Evolutionary conservation across 2,797 vertebrate species (phyloP).

Genomic region (Oreochromis mossambicus): DNA sequence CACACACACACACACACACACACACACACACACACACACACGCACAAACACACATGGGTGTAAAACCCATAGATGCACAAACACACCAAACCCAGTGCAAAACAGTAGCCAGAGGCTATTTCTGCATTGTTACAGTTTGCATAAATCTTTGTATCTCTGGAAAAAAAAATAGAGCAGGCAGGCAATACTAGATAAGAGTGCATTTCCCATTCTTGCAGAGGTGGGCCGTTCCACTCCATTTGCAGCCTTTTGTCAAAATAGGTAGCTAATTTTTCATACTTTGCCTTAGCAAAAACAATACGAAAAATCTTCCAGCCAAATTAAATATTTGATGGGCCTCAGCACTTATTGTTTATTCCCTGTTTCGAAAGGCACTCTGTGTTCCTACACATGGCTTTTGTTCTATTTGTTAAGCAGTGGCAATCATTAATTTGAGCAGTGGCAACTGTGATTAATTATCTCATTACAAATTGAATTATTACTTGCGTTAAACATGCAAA

Average conservation of each 20-base stretch:
- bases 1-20: not conserved
- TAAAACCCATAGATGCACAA: not conserved
- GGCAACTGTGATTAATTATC: constrained; percentile 73
- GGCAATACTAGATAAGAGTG: constrained; percentile 42
- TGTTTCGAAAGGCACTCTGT: not conserved
- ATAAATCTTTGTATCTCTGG: constrained; percentile 54
- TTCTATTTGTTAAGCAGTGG: constrained; percentile 47
- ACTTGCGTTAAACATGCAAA: constrained; percentile 65
- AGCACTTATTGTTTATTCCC: constrained; percentile 24
- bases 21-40: not conserved
- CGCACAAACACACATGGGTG: not conserved
- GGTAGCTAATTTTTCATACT: constrained; percentile 61
- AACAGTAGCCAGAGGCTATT: constrained; percentile 38
- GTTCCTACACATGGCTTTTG: not conserved
- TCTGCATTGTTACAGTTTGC: constrained; percentile 39
- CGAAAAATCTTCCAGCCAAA: constrained; percentile 6
- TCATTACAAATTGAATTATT: constrained; percentile 71
- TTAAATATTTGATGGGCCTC: constrained; percentile 35
- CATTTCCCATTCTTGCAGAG: constrained; percentile 28
- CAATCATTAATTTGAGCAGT: constrained; percentile 63
- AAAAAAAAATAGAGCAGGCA: constrained; percentile 37
- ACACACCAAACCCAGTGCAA: not conserved
- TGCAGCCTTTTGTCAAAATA: constrained; percentile 46
- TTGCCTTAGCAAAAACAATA: constrained; percentile 22
- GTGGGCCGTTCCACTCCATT: constrained; percentile 41